Evolutionary conservation across 2,113 vertebrate genomes (phyloP).

Genomic region (Ranitomeya variabilis): DNA sequence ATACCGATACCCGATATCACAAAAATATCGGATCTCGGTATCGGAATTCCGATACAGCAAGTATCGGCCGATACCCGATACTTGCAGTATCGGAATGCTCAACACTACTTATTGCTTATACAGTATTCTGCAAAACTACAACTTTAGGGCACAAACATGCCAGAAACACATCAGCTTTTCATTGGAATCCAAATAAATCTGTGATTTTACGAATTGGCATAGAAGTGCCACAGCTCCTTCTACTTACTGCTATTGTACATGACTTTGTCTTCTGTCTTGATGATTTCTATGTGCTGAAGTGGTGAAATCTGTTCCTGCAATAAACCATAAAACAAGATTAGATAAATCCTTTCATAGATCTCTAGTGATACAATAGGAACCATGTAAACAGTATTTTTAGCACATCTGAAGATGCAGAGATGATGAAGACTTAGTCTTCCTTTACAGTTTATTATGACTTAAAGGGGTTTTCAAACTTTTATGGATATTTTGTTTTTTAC

Average conservation of each 20-base stretch:
- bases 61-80: too few species aligned
- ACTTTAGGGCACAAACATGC: too few species aligned
- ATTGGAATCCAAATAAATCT: not conserved
- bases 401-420: not conserved
- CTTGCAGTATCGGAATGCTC: too few species aligned
- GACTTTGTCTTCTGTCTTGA: not conserved
- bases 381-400: not conserved
- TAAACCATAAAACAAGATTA: slow-evolving; percentile 12
- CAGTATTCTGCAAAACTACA: too few species aligned
- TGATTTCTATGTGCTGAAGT: not conserved
- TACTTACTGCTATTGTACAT: not conserved
- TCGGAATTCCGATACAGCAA: too few species aligned
- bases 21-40: too few species aligned
- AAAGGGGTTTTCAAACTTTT: too few species aligned
- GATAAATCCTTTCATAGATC: slow-evolving; percentile 6
- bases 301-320: slow-evolving; percentile 4
- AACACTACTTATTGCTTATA: too few species aligned
- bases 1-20: too few species aligned
- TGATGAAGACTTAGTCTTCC: not conserved
- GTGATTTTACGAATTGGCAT: not conserved
- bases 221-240: not conserved
- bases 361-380: not conserved
- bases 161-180: too few species aligned
- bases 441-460: not conserved
- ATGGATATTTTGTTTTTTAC: too few species aligned